Base-by-base conservation (phyloP, 2,888 invertebrate genomes). In the Torymus aiolomorphi region DNA sequence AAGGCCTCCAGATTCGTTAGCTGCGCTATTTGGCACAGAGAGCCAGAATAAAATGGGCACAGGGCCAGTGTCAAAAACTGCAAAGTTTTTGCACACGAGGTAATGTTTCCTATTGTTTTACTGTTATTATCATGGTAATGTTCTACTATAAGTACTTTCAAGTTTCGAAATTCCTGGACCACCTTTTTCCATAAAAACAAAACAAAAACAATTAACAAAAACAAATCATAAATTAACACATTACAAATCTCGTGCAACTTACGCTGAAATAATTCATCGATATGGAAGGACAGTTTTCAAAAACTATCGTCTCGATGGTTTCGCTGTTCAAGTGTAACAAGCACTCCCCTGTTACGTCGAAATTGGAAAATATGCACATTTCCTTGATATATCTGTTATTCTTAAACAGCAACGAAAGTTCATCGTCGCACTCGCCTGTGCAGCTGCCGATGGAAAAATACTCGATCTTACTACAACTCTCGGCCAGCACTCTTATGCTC, bases 91-190 rank as follows among this genome's bases (percentile, higher is more conserved):
- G 24, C 49, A 13, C 70, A 71, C 10, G 16, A 70, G 10, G 57
- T 16, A 42, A 76, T 76, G 2, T 52, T 3, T 49, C 66, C 31
- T 31, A 77, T 66, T 1, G 71, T 66, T 14, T 57, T 63, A 18
- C 51, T 59, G 49, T 77, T 59, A 14, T 51, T 57, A 66, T 77
- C 77, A 18, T 71, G 77, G 12, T 66, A 72, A 65, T 77, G 71
- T 13, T 77, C 77, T 2, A 77, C 11, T 3, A 72, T 20, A n/a
- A 77, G 5, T 66, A n/a, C 57, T 8, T 42, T 59, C 4, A 77
- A 42, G 2, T 77, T 65, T n/a, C 11, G 8, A 42, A 65, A 77
- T 0, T 59, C 13, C 1, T 24, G 31, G 8, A 77, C 71, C 20
- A 77, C 66, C 77, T 77, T 31, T 31, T 31, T 31, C 2, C 3